phyloP scores from a whole-genome alignment of 2,888 invertebrate species.

The Sphinx pinastri region DNA sequence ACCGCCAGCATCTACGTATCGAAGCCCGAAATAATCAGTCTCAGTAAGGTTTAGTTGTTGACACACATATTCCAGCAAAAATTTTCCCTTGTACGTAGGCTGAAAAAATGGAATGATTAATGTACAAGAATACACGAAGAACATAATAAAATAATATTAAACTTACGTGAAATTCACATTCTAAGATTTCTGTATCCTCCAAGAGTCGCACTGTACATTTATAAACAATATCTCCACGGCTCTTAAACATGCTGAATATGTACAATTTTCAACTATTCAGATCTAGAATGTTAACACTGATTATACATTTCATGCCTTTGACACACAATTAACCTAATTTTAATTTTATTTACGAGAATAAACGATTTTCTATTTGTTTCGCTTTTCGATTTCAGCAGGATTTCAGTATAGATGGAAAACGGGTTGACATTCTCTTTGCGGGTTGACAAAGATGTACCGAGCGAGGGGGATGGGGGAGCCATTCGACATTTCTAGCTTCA shows the following conservation, averaged over 20 bases:
- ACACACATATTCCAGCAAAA: constrained; percentile 95
- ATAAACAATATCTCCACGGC: constrained; percentile 91
- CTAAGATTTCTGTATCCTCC: constrained; percentile 95
- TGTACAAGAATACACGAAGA: not conserved
- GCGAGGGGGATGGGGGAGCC: not conserved
- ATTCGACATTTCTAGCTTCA: not conserved
- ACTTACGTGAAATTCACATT: constrained; percentile 93
- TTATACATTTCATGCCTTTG: constrained; percentile 42
- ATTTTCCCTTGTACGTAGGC: constrained; percentile 95
- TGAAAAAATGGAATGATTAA: constrained; percentile 67
- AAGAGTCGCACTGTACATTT: constrained; percentile 94
- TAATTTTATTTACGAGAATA: constrained; percentile 42
- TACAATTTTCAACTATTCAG: constrained; percentile 32
- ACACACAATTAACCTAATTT: constrained; percentile 40
- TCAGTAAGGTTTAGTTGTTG: constrained; percentile 95
- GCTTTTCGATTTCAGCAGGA: constrained; percentile 47
- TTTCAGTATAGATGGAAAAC: not conserved
- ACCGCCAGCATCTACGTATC: constrained; percentile 94
- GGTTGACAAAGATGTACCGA: not conserved
- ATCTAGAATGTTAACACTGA: constrained; percentile 38
- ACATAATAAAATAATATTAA: not conserved
- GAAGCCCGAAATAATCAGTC: constrained; percentile 96
- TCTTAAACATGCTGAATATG: constrained; percentile 81
- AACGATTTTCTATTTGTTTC: constrained; percentile 55
- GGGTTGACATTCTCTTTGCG: not conserved